Evolutionary conservation across 2,888 invertebrate genomes (phyloP).

Genomic region (Saturnia pavonia): DNA sequence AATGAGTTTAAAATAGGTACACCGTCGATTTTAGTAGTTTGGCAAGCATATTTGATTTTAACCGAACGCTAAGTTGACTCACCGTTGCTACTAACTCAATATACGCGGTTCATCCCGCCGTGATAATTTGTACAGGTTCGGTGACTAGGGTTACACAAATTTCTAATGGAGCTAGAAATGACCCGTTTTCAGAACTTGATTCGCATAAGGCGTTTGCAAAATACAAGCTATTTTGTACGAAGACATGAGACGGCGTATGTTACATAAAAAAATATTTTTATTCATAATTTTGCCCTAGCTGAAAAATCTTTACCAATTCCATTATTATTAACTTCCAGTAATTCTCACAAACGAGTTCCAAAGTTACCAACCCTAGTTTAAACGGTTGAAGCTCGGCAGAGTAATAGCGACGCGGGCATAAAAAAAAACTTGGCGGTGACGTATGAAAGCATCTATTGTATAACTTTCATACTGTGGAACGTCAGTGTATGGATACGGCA

Average conservation of each 20-base stretch:
- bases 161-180: neutral
- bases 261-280: neutral
- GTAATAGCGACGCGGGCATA: neutral
- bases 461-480: neutral
- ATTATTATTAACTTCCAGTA: neutral
- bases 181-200: neutral
- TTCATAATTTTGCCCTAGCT: neutral
- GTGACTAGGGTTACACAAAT: neutral
- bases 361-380: neutral
- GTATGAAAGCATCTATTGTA: slow-evolving; percentile 1
- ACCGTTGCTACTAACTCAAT: neutral
- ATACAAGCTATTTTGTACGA: neutral
- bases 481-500: neutral
- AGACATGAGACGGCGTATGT: neutral
- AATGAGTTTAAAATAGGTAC: neutral
- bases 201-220: neutral
- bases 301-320: neutral
- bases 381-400: neutral
- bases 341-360: neutral
- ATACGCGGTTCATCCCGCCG: neutral
- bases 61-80: neutral
- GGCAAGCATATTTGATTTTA: neutral
- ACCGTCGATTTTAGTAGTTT: neutral
- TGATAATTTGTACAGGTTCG: neutral
- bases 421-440: neutral